These are phyloP conservation scores for Urocolius indicus DNA, from an alignment of 2,113 vertebrate genomes.

Conservation along the genomic window DNA sequence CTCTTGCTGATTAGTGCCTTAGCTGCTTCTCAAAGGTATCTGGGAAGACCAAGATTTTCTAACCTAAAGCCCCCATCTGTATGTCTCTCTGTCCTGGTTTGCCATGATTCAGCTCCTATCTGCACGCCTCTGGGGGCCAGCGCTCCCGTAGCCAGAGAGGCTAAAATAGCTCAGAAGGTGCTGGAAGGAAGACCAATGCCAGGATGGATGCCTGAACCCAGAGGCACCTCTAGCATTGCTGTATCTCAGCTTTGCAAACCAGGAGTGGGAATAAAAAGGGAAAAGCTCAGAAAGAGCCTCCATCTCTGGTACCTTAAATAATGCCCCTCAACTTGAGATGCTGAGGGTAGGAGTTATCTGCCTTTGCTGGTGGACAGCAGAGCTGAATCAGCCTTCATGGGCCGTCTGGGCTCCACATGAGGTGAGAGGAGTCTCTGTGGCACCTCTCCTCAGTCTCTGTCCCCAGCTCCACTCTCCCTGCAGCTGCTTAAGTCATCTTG, in stretches of 20 bases:
- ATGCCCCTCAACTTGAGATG: neutral
- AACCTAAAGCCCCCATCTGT: neutral
- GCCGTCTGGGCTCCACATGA: fast-evolving
- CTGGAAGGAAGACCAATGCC: fast-evolving
- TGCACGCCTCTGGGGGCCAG: neutral
- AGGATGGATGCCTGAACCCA: neutral
- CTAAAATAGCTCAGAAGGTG: neutral
- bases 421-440: fast-evolving
- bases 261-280: neutral
- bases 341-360: neutral
- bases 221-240: neutral
- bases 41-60: neutral
- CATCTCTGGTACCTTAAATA: neutral
- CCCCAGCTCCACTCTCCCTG: neutral
- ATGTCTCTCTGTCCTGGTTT: neutral
- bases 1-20: neutral
- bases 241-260: neutral
- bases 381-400: neutral
- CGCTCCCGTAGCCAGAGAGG: neutral
- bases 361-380: neutral
- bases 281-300: neutral
- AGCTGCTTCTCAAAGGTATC: neutral
- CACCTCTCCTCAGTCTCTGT: neutral
- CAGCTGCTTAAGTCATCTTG: neutral
- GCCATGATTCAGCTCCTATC: neutral